Evolutionary conservation across 2,888 invertebrate genomes (phyloP), one percentile per base, ranked within the genome.

Genomic region (Melieria picta): DNA sequence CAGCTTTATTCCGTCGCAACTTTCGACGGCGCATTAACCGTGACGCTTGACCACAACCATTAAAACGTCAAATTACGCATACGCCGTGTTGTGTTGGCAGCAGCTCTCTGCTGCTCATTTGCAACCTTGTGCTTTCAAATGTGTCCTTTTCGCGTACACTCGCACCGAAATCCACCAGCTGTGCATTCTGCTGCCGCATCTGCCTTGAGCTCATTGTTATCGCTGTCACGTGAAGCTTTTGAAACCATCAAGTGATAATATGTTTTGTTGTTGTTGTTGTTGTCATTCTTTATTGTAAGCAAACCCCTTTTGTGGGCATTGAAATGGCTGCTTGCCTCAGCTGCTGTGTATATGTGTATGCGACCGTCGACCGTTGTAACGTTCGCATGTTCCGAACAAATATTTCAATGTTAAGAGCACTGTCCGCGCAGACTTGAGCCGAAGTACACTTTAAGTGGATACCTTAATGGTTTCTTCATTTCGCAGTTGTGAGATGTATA

Each of bases 51-150:
- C 82, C 82, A 81, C 78, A 81, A 45, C 81, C 80, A 81, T 80
- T 81, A 82, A 82, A 77, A 77, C 80, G 82, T 82, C 82, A 80
- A 78, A 80, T 82, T 81, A 79, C 82, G 81, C 82, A 82, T 80
- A 79, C 78, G 81, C 79, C 81, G 78, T 78, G 62, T 72, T 70
- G 74, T 67, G 70, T 65, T 64, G 67, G 55, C 63, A 57, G 30
- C 55, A 61, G 30, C 30, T 30, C 30, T 30, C 30, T 30, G 30
- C 30, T 30, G 30, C 30, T 30, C 30, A 30, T 3, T 47, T 62
- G 68, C 73, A 71, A 76, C 74, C 76, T 77, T 73, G 62, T 65
- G 64, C 72, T 62, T 75, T 71, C 74, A 62, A 55, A 13, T 68
- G 74, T 74, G 76, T 76, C 77, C 77, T 74, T 63, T 64, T 66